phyloP scores from a whole-genome alignment of 1,140 invertebrate species.

The Adoxophyes honmai region DNA sequence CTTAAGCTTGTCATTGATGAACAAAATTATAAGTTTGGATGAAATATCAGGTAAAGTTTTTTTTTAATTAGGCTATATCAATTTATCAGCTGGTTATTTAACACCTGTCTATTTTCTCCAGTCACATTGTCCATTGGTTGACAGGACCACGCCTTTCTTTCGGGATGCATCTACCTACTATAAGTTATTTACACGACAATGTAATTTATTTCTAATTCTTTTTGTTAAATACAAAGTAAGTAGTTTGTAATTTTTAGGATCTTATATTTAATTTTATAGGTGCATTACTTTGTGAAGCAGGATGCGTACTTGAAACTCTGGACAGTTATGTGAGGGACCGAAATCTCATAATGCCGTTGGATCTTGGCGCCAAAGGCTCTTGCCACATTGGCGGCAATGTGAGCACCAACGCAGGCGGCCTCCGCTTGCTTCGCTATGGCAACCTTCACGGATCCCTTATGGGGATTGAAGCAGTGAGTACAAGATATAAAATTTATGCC shows the following conservation, averaged over 20 bases:
- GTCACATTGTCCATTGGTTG: no score
- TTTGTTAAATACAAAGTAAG: no score
- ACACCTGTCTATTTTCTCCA: no score
- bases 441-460: constrained; percentile 95
- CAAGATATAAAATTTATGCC: no score
- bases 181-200: no score
- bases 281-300: constrained; percentile 91
- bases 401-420: constrained; percentile 97
- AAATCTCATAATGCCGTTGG: constrained; percentile 94
- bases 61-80: no score
- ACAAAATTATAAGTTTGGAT: constrained; percentile 91
- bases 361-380: constrained; percentile 97
- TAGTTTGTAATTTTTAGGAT: no score
- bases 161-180: no score
- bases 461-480: constrained; percentile 93
- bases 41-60: constrained; percentile 87
- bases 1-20: constrained; percentile 91
- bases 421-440: constrained; percentile 96
- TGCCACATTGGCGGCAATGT: constrained; percentile 99
- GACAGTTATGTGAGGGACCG: constrained; percentile 86
- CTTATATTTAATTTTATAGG: constrained; percentile 76
- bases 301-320: constrained; percentile 93
- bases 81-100: no score
- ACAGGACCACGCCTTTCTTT: no score
- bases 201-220: no score